Conservation (phyloP, 2,113 vertebrate species). For the Oryzias woworae region DNA sequence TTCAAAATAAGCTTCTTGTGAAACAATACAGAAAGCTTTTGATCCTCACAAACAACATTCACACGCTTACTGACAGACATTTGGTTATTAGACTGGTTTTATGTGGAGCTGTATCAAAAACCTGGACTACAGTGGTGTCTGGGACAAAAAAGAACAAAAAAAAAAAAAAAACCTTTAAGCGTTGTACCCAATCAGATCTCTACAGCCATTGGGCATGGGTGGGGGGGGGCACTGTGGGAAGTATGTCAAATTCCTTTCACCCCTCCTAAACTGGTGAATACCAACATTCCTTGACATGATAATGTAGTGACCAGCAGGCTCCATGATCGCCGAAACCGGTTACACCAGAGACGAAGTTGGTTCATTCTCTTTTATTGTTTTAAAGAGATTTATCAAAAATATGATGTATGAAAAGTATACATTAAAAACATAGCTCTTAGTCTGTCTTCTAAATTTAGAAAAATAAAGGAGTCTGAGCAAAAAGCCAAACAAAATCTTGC, state of each 20-base stretch:
- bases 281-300: conserved; percentile 40
- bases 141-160: too few relatives aligned
- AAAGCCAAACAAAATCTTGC: neutral
- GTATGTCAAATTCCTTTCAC: conserved; percentile 71
- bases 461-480: neutral
- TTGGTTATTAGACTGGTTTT: conserved; percentile 9
- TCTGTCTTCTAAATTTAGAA: neutral
- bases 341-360: neutral
- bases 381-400: too few relatives aligned
- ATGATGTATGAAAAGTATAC: neutral
- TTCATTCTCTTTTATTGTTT: too few relatives aligned
- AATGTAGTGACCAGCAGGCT: conserved; percentile 5
- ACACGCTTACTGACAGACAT: conserved; percentile 15
- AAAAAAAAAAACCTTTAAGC: conserved; percentile 48
- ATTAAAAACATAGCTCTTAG: neutral
- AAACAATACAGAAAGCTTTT: conserved; percentile 6
- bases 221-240: conserved; percentile 75
- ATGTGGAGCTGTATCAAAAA: conserved; percentile 33
- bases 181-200: conserved; percentile 64
- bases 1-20: conserved; percentile 18
- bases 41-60: neutral
- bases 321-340: conserved; percentile 4
- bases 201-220: conserved; percentile 53
- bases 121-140: conserved; percentile 9
- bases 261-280: conserved; percentile 39